These are phyloP conservation scores for Carcina quercana DNA, from an alignment of 2,888 invertebrate species.

Conservation along the genomic window DNA sequence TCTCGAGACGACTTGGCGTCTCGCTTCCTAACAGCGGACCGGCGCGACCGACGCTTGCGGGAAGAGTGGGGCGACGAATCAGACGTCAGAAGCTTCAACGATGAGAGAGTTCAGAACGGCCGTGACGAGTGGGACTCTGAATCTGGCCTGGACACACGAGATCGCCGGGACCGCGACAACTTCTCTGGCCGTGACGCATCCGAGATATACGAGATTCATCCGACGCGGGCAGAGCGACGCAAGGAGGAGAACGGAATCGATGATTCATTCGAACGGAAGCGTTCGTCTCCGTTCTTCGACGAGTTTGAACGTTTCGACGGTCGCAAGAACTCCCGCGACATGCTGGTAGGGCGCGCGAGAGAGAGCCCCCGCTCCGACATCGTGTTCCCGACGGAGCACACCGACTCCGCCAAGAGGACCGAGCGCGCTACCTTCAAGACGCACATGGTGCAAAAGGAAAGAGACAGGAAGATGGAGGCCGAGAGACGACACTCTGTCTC, in stretches of 20 bases:
- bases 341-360: conserved; percentile 60
- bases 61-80: conserved; percentile 67
- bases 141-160: conserved; percentile 47
- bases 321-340: conserved; percentile 65
- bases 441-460: conserved; percentile 81
- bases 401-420: conserved; percentile 42
- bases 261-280: conserved; percentile 49
- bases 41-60: conserved; percentile 42
- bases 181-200: conserved; percentile 61
- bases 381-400: conserved; percentile 43
- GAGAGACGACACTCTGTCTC: conserved; percentile 85
- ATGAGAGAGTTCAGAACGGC: conserved; percentile 41
- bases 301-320: conserved; percentile 65
- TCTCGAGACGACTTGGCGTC: conserved; percentile 56
- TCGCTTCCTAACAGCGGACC: conserved; percentile 56
- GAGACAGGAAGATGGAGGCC: conserved; percentile 75
- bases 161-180: conserved; percentile 47
- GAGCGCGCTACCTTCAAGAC: conserved; percentile 82
- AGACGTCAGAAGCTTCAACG: conserved; percentile 45
- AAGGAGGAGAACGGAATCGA: conserved; percentile 54
- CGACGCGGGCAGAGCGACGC: conserved; percentile 45
- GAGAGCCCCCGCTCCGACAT: conserved; percentile 63
- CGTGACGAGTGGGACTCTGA: conserved; percentile 69
- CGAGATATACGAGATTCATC: conserved; percentile 64
- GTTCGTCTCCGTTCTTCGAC: conserved; percentile 52